phyloP scores from a whole-genome alignment of 2,888 invertebrate species.

The Chrysomela aeneicollis region DNA sequence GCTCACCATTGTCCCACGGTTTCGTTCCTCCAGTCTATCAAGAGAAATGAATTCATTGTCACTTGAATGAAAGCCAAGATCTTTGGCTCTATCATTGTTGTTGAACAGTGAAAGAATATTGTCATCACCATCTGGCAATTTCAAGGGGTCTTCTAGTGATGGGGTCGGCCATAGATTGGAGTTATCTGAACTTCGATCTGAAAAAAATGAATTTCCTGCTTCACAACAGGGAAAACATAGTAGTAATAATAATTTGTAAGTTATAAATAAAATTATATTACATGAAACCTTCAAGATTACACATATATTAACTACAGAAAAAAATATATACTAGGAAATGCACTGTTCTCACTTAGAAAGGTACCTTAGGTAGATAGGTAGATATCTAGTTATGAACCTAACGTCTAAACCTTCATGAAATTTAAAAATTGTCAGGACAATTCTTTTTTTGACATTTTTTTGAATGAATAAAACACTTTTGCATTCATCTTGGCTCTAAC shows the following conservation, averaged over 20 bases:
- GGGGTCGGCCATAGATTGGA: constrained; percentile 48
- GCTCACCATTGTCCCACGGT: constrained; percentile 55
- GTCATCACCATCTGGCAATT: constrained; percentile 55
- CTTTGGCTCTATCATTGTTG: constrained; percentile 57
- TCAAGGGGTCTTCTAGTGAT: constrained; percentile 57
- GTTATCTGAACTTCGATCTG: constrained; percentile 32
- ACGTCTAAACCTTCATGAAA: no score
- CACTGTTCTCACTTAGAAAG: no score
- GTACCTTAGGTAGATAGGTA: no score
- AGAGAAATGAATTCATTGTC: constrained; percentile 60
- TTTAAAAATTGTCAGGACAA: no score
- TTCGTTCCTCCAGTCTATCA: constrained; percentile 56
- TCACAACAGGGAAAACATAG: constrained; percentile 20
- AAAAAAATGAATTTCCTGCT: constrained; percentile 27
- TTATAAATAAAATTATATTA: no score
- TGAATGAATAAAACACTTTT: no score
- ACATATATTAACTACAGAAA: no score
- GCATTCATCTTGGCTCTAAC: no score
- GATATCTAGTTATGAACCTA: no score
- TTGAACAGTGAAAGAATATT: constrained; percentile 55
- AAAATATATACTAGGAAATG: no score
- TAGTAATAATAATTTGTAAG: constrained; percentile 5
- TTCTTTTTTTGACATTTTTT: no score
- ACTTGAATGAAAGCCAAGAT: constrained; percentile 57
- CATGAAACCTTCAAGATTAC: no score